A percentile compares a stretch with the other conserved stretches of the same genome.
These are phyloP conservation scores for Cyprinella venusta DNA, from an alignment of 2,797 vertebrate genomes.

Conservation along the genomic window DNA sequence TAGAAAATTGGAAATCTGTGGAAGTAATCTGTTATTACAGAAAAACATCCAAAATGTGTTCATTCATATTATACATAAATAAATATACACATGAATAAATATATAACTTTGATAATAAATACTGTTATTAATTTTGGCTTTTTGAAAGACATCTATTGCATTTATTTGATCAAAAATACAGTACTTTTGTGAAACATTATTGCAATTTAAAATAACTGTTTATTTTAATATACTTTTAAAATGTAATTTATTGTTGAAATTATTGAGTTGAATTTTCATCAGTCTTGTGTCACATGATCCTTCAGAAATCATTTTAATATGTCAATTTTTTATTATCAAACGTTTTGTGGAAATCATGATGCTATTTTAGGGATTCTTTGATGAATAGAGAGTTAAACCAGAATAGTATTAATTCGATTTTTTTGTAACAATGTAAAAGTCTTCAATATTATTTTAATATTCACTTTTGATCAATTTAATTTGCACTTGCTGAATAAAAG, in stretches of 20 bases:
- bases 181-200: neutral
- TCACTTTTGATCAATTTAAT: neutral
- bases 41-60: neutral
- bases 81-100: neutral
- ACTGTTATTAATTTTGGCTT: neutral
- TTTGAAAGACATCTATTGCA: neutral
- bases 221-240: neutral
- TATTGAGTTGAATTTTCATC: no score
- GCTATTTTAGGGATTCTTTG: neutral
- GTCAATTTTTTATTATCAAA: neutral
- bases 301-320: neutral
- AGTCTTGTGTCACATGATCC: neutral
- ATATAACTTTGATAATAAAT: neutral
- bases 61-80: neutral
- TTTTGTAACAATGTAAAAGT: neutral
- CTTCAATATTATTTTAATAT: neutral
- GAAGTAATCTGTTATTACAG: neutral
- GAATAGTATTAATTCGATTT: no score
- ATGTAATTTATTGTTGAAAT: no score
- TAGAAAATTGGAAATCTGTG: neutral
- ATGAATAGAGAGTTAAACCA: no score
- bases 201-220: neutral
- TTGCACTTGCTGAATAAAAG: neutral
- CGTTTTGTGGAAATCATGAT: neutral
- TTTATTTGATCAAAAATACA: neutral